These are phyloP conservation scores for Drosophila nigromelanica DNA, from an alignment of 1,140 invertebrate genomes.

Conservation along the genomic window DNA sequence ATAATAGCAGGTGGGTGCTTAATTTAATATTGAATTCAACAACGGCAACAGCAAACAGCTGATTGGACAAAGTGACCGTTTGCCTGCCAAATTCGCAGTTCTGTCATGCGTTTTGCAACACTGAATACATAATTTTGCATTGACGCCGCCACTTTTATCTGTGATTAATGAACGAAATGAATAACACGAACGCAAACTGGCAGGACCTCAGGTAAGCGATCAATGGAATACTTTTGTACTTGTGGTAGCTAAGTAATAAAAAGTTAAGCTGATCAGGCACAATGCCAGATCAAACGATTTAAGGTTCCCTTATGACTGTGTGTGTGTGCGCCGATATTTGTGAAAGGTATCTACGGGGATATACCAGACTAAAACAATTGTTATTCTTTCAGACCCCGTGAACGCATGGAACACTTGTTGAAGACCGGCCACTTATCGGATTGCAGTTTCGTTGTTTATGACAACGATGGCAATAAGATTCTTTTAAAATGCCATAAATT, in stretches of 20 bases:
- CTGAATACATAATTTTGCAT: neutral
- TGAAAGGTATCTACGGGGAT: neutral
- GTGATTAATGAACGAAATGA: slow-evolving; percentile 20
- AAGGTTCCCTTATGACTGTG: too few relatives aligned
- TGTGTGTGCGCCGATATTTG: neutral
- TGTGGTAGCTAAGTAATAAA: neutral
- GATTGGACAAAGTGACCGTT: slow-evolving; percentile 27
- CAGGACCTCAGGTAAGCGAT: slow-evolving; percentile 30
- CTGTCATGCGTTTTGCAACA: slow-evolving; percentile 18
- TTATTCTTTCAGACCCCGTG: slow-evolving; percentile 16
- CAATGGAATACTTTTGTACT: neutral
- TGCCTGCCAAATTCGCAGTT: neutral
- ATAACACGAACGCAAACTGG: slow-evolving; percentile 12
- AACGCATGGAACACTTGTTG: slow-evolving; percentile 48
- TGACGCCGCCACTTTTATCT: slow-evolving; percentile 12
- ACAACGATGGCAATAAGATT: slow-evolving; percentile 28
- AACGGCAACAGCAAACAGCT: slow-evolving; percentile 35
- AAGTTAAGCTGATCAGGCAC: too few relatives aligned
- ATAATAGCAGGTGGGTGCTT: slow-evolving; percentile 9
- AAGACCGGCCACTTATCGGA: slow-evolving; percentile 46
- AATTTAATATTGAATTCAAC: slow-evolving; percentile 44
- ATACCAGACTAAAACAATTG: neutral
- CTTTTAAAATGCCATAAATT: slow-evolving; percentile 46
- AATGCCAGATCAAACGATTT: too few relatives aligned
- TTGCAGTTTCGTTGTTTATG: slow-evolving; percentile 45